Base-by-base conservation (phyloP, 2,113 vertebrate genomes). In the Callorhinus ursinus region DNA sequence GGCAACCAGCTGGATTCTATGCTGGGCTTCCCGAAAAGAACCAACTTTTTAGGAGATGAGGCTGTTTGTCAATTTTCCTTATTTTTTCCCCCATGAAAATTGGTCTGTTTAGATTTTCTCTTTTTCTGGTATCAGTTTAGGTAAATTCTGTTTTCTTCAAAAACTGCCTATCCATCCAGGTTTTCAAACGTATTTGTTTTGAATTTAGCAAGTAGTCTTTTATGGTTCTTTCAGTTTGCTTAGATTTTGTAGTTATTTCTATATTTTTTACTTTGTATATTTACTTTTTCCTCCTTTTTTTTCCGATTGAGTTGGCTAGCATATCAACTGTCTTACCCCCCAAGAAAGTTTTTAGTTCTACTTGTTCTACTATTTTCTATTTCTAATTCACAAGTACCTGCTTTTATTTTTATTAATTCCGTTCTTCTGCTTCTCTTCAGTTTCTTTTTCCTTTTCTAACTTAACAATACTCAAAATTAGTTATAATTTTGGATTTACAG, bases 141-240 rank as follows among this genome's bases (percentile, higher is more conserved):
- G 61, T 77, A 84, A 81, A 93, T 82, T 85, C 61, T 76, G 86
- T 81, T 94, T 96, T 93, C 31, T 89, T 96, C 72, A 76, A 90
- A 90, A 83, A 79, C 9, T 86, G 3, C 46, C 39, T 36, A 59
- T 80, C 72, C 26, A 7, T 36, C 61, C 87, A 81, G 28, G 53
- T 88, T 97, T 96, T 95, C 74, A 90, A 18, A 87, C 33, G 26
- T 59, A 86, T 84, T 96, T 96, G 51, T 86, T 61, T 84, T 93
- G 46, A 83, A 11, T 96, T 92, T 83, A 71, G 61, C 39, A 46
- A 96, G 22, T 57, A 19, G 39, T 83, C 86, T 96, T 93, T 95
- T 95, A 89, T 55, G n/a, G 69, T 63, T 77, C 51, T 93, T 90
- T 90, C 74, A 67, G 8, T 90, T 97, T 93, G 80, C 80, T 95